Evolutionary conservation across 2,797 vertebrate genomes (phyloP).

Genomic region (Anolis apletophallus): DNA sequence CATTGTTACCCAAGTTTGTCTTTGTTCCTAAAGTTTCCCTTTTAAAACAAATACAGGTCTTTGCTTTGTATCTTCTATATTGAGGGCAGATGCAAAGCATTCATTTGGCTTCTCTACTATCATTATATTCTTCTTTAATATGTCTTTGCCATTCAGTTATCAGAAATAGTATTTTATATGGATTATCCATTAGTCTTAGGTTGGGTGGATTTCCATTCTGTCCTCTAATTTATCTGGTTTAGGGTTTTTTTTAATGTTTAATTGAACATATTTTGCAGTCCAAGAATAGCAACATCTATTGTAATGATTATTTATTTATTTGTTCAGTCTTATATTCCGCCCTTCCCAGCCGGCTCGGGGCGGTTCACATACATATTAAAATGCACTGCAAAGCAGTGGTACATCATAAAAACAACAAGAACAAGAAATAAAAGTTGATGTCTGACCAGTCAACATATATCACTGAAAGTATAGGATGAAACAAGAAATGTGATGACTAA

Average conservation of each 20-base stretch:
- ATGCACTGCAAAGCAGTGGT: too few relatives aligned
- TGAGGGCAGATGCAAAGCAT: neutral
- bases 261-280: neutral
- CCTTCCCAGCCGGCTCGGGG: too few relatives aligned
- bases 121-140: neutral
- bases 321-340: too few relatives aligned
- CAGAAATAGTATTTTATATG: neutral
- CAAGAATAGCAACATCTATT: neutral
- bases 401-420: too few relatives aligned
- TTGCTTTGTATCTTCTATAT: neutral
- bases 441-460: neutral
- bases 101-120: neutral
- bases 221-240: neutral
- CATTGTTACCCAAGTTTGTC: neutral
- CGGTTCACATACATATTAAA: too few relatives aligned
- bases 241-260: accelerated
- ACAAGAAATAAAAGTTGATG: too few relatives aligned
- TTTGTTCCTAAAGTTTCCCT: neutral
- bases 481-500: too few relatives aligned
- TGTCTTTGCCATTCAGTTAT: neutral
- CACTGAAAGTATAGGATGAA: neutral
- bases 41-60: neutral
- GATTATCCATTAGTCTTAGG: neutral
- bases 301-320: too few relatives aligned
- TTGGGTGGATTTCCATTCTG: neutral